phyloP scores from a whole-genome alignment of 1,140 invertebrate genomes.

The Subanguina moxae region DNA sequence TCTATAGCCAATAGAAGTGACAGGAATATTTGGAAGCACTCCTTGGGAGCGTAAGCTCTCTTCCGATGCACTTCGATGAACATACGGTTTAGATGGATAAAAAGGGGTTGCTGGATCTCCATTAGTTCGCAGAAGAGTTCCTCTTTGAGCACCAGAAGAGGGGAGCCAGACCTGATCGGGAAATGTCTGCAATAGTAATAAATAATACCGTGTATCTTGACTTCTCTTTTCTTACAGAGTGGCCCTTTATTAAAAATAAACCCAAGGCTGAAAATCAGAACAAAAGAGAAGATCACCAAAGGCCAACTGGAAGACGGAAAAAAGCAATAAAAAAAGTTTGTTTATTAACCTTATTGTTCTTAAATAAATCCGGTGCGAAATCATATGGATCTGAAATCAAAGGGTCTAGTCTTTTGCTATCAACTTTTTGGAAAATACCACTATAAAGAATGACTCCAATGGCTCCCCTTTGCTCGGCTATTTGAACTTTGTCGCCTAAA shows the following conservation, averaged over 20 bases:
- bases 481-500: slow-evolving; percentile 60
- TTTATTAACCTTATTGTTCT: slow-evolving; percentile 7
- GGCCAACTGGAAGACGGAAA: too few relatives aligned
- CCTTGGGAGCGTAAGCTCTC: slow-evolving; percentile 8
- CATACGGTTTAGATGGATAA: slow-evolving; percentile 40
- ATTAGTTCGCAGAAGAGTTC: slow-evolving; percentile 30
- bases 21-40: slow-evolving; percentile 45
- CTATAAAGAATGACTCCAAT: slow-evolving; percentile 63
- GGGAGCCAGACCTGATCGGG: slow-evolving; percentile 63
- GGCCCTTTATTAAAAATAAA: too few relatives aligned
- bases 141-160: slow-evolving; percentile 60
- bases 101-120: slow-evolving; percentile 40
- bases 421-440: slow-evolving; percentile 28
- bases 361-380: slow-evolving; percentile 44
- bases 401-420: too few relatives aligned
- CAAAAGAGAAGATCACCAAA: too few relatives aligned
- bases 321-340: too few relatives aligned
- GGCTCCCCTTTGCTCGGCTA: slow-evolving; percentile 60
- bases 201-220: too few relatives aligned
- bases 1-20: slow-evolving; percentile 45
- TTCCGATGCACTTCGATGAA: slow-evolving; percentile 28
- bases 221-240: too few relatives aligned
- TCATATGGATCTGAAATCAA: slow-evolving; percentile 60
- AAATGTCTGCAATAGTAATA: slow-evolving; percentile 56
- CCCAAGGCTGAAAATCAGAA: too few relatives aligned